Conservation (phyloP, 2,888 invertebrate genomes). For the Athrips mouffetella region DNA sequence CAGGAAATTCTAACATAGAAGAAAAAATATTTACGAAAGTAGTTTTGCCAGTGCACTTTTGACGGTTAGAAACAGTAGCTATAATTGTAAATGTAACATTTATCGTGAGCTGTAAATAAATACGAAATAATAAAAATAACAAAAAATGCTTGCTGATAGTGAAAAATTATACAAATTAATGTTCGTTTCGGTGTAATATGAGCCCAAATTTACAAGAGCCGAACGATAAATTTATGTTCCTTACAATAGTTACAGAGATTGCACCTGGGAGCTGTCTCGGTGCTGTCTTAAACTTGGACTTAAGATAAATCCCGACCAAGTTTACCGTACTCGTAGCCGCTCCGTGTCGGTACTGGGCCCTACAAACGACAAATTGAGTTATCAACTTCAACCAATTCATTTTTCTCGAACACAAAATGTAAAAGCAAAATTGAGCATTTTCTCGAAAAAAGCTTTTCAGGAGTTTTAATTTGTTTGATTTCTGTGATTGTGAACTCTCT, state of each 20-base stretch:
- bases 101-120: neutral
- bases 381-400: conserved; percentile 47
- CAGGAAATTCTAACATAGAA: too few species aligned
- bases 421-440: neutral
- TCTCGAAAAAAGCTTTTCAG: too few species aligned
- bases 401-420: conserved; percentile 31
- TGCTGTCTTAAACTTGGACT: conserved; percentile 55
- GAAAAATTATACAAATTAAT: neutral
- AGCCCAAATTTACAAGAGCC: conserved; percentile 35
- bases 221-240: conserved; percentile 66
- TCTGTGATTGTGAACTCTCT: neutral
- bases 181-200: conserved; percentile 37
- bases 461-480: too few species aligned
- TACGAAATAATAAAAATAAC: neutral
- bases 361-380: conserved; percentile 62
- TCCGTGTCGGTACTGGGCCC: conserved; percentile 20
- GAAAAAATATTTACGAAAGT: too few species aligned
- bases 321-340: conserved; percentile 26
- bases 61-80: too few species aligned
- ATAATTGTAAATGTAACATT: neutral
- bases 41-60: too few species aligned
- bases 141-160: neutral
- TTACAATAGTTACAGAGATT: conserved; percentile 68
- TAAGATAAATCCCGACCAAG: conserved; percentile 53
- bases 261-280: conserved; percentile 69